Conservation (phyloP, 2,113 vertebrate genomes). For the Panurus biarmicus region DNA sequence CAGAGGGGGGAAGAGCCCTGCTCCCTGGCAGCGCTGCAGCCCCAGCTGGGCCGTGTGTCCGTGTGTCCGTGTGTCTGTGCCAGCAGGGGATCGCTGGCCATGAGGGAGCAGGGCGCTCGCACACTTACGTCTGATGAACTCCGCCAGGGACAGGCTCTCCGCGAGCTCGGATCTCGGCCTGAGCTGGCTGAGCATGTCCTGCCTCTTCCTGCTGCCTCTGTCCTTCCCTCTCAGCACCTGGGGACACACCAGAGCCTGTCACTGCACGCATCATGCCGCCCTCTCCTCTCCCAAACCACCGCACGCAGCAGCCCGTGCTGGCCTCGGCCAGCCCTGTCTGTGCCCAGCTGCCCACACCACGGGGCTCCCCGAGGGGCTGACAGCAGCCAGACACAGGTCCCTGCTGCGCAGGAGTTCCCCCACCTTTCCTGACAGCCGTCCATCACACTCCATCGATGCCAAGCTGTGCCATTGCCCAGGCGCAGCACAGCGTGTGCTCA, state of each 20-base stretch:
- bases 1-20: neutral
- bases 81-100: neutral
- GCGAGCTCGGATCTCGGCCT: neutral
- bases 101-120: fast-evolving
- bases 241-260: neutral
- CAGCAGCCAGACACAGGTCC: fast-evolving
- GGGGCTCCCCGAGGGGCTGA: fast-evolving
- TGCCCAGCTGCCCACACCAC: neutral
- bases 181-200: neutral
- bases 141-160: constrained; percentile 60
- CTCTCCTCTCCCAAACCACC: neutral
- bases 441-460: no score
- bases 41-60: neutral
- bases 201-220: neutral
- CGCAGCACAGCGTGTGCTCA: neutral
- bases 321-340: fast-evolving
- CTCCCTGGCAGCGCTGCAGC: neutral
- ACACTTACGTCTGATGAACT: constrained; percentile 86
- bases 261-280: fast-evolving
- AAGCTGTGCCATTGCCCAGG: neutral
- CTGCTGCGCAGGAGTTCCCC: neutral
- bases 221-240: constrained; percentile 29
- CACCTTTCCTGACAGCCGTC: no score
- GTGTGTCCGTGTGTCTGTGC: fast-evolving
- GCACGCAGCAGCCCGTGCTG: fast-evolving